Evolutionary conservation across 2,113 vertebrate species (phyloP).

Genomic region (Naja naja): DNA sequence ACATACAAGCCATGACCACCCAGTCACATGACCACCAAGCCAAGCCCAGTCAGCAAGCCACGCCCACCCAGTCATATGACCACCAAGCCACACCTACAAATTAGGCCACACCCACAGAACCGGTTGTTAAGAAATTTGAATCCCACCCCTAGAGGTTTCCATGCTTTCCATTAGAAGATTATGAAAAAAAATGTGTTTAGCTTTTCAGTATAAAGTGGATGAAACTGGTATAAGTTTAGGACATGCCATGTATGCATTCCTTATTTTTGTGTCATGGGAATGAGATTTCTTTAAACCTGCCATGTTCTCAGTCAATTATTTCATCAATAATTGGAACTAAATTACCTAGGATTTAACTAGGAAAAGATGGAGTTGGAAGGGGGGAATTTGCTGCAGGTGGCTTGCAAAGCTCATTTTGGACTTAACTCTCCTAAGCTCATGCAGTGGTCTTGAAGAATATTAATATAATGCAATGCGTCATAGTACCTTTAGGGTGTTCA

Average conservation of each 20-base stretch:
- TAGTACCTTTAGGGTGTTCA: slow-evolving; percentile 73
- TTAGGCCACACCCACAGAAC: no score
- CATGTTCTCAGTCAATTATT: slow-evolving; percentile 75
- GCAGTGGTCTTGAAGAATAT: slow-evolving; percentile 72
- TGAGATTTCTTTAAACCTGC: slow-evolving; percentile 69
- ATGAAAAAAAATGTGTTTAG: slow-evolving; percentile 57
- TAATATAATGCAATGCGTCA: slow-evolving; percentile 71
- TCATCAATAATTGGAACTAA: slow-evolving; percentile 77
- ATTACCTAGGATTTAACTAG: slow-evolving; percentile 74
- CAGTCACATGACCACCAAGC: no score
- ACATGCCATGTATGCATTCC: slow-evolving; percentile 55
- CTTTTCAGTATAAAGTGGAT: slow-evolving; percentile 50
- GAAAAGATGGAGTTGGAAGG: slow-evolving; percentile 64
- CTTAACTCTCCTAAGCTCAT: slow-evolving; percentile 67
- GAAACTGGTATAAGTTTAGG: slow-evolving; percentile 60
- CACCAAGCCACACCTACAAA: no score
- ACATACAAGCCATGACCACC: no score
- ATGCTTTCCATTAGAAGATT: slow-evolving; percentile 39
- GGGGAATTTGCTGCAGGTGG: slow-evolving; percentile 73
- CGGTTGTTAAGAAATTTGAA: no score
- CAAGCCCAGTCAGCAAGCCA: no score
- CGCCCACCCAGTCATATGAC: no score
- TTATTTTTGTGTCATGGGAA: slow-evolving; percentile 56
- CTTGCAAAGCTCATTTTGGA: slow-evolving; percentile 77
- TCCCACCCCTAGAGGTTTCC: neutral